Conservation (phyloP, 2,888 invertebrate species). For the Atethmia centrago region DNA sequence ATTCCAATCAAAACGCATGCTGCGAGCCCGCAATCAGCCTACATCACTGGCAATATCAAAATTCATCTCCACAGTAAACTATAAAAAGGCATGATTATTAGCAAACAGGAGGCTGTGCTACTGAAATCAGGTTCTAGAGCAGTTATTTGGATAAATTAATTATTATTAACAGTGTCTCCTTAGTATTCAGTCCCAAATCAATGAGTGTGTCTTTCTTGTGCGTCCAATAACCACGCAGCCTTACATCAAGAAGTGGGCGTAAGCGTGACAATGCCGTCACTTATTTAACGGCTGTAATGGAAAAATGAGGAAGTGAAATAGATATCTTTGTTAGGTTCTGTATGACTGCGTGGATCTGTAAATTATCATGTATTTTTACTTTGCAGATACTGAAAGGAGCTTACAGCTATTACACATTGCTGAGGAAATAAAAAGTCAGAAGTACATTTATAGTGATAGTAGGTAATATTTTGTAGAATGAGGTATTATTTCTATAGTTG, state of each 20-base stretch:
- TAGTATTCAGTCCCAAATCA: background rate
- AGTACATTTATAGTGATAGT: too few relatives aligned
- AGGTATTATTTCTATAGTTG: background rate
- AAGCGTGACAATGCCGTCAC: constrained; percentile 9
- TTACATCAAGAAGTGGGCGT: constrained; percentile 3
- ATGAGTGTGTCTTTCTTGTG: background rate
- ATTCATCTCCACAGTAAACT: background rate
- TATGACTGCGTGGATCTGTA: background rate
- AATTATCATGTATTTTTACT: constrained; percentile 35
- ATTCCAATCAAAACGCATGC: background rate
- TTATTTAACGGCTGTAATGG: background rate
- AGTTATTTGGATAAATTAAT: background rate
- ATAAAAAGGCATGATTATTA: background rate
- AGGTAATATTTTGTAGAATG: background rate
- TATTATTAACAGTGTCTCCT: background rate
- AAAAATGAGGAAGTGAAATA: constrained; percentile 13
- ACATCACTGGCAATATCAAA: background rate
- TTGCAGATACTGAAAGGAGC: constrained; percentile 87
- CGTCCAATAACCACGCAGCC: background rate
- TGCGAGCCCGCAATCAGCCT: background rate
- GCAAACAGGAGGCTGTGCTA: background rate
- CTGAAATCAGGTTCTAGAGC: background rate
- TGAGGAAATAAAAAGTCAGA: constrained; percentile 69
- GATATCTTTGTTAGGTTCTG: background rate
- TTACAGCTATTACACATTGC: constrained; percentile 85